Conservation (phyloP, 2,113 vertebrate species). For the Anser cygnoides region DNA sequence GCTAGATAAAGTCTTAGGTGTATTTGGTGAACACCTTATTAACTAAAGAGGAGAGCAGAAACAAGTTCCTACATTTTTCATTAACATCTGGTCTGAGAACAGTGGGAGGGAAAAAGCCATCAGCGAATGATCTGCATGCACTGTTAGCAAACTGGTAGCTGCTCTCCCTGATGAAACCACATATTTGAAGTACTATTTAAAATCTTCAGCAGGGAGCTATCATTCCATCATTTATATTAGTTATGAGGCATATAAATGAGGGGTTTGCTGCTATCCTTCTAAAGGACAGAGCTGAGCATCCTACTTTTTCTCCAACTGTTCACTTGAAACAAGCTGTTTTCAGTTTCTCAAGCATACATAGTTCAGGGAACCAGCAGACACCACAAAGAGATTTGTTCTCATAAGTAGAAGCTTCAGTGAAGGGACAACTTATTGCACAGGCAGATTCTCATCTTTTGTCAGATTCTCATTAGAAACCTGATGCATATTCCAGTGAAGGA, state of each 20-base stretch:
- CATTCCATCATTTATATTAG: constrained; percentile 17
- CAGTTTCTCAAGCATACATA: background rate
- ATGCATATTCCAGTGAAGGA: background rate
- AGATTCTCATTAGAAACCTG: background rate
- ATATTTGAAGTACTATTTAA: constrained; percentile 47
- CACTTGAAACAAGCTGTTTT: background rate
- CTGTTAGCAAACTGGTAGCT: constrained; percentile 24
- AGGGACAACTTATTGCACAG: background rate
- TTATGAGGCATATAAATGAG: constrained; percentile 38
- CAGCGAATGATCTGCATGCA: background rate
- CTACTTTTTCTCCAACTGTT: background rate
- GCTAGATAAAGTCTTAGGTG: constrained; percentile 41
- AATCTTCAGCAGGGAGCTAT: constrained; percentile 59
- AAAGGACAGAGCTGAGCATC: background rate
- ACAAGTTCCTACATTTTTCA: constrained; percentile 41
- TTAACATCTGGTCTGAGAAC: constrained; percentile 52
- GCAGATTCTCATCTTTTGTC: background rate
- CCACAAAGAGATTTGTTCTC: background rate
- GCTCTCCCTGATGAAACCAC: constrained; percentile 25
- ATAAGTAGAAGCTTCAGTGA: background rate
- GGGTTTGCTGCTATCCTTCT: background rate
- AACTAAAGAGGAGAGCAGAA: constrained; percentile 11
- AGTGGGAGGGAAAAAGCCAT: constrained; percentile 38
- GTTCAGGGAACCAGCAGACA: background rate
- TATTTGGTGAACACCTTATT: constrained; percentile 40